Evolutionary conservation across 2,888 invertebrate species (phyloP).

Genomic region (Allolobophora icterica): DNA sequence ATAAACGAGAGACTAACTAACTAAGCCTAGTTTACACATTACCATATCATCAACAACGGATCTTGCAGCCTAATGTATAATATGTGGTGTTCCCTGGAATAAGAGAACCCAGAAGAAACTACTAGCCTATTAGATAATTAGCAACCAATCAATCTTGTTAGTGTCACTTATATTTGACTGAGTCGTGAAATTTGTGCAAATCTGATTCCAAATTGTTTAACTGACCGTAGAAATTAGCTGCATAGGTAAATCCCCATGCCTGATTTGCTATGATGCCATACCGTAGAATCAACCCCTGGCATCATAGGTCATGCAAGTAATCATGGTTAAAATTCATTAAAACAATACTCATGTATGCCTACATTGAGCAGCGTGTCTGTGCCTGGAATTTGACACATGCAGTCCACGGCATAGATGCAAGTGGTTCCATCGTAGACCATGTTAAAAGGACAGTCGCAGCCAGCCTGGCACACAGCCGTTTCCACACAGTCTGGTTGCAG

Average conservation of each 20-base stretch:
- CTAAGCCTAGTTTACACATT: no score
- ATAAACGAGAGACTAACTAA: not conserved
- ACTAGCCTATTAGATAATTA: not conserved
- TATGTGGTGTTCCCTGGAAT: not conserved
- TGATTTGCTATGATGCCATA: not conserved
- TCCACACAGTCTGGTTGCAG: conserved; percentile 35
- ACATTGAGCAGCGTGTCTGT: not conserved
- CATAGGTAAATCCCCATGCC: not conserved
- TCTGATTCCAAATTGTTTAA: not conserved
- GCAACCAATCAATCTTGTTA: no score
- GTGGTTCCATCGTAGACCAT: conserved; percentile 33
- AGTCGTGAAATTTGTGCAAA: not conserved
- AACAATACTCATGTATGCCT: not conserved
- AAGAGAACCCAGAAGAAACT: not conserved
- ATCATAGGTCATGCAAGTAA: not conserved
- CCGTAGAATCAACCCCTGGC: not conserved
- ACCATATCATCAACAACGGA: no score
- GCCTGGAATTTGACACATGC: conserved; percentile 31
- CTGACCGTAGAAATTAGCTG: not conserved
- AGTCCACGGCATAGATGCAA: conserved; percentile 35
- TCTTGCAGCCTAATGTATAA: no score
- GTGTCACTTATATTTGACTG: not conserved
- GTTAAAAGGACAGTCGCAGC: conserved; percentile 40
- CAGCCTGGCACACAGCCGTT: conserved; percentile 31
- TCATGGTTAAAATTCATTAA: not conserved